These are phyloP conservation scores for Dipus sagitta DNA, from an alignment of 2,797 vertebrate genomes.

Conservation along the genomic window DNA sequence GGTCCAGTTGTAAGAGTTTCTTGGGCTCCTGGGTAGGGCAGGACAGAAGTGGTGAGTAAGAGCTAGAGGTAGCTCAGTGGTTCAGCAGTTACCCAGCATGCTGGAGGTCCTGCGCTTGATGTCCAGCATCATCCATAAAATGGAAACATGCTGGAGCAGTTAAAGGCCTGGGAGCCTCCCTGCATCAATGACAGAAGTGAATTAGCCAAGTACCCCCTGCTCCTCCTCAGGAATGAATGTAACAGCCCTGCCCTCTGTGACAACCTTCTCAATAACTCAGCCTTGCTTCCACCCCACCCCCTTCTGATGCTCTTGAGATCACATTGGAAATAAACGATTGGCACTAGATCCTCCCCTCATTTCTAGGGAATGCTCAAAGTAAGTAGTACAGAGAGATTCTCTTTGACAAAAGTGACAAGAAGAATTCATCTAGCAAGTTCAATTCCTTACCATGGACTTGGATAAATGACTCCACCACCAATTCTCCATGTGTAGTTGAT, in stretches of 20 bases:
- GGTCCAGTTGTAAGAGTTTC: not conserved
- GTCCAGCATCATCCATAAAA: not conserved
- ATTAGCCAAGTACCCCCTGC: no score
- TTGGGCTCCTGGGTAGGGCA: not conserved
- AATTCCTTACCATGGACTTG: not conserved
- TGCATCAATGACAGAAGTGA: not conserved
- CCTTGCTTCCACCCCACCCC: not conserved
- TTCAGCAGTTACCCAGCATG: not conserved
- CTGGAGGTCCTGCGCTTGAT: not conserved
- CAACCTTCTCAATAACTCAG: not conserved
- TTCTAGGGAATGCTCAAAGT: not conserved
- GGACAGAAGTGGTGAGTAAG: not conserved
- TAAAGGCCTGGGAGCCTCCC: not conserved
- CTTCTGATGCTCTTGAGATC: not conserved
- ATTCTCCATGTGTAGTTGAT: conserved; percentile 34
- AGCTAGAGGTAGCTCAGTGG: not conserved
- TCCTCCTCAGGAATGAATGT: not conserved
- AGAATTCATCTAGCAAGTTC: not conserved
- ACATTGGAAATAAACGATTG: not conserved
- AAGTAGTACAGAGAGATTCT: not conserved
- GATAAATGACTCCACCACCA: conserved; percentile 26
- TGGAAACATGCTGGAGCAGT: no score
- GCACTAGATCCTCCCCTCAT: not conserved
- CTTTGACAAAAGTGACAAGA: not conserved
- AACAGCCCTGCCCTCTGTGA: not conserved